Conservation (phyloP, 92 coral and sea anemone genomes). For the Siderastrea siderea region DNA sequence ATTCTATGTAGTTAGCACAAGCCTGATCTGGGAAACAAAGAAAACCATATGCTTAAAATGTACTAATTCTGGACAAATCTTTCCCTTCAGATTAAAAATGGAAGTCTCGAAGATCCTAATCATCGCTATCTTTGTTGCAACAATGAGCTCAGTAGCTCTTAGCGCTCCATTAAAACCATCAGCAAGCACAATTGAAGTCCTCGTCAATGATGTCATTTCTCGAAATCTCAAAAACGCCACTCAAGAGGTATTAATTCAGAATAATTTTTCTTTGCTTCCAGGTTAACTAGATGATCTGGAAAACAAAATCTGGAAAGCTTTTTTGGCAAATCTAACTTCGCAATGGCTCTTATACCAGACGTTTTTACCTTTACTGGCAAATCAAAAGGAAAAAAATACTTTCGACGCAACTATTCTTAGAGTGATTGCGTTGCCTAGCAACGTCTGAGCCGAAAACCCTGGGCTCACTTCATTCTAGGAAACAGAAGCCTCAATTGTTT, state of each 20-base stretch:
- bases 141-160: background rate
- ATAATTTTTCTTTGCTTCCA: background rate
- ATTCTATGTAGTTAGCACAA: too few relatives aligned
- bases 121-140: constrained; percentile 1
- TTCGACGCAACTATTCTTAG: too few relatives aligned
- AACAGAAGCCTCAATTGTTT: too few relatives aligned
- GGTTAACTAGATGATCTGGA: background rate
- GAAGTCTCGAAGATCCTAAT: background rate
- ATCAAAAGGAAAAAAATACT: too few relatives aligned
- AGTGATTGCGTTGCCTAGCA: too few relatives aligned
- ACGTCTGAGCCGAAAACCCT: too few relatives aligned
- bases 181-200: background rate
- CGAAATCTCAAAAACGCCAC: constrained; percentile 29
- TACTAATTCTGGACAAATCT: background rate
- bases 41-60: too few relatives aligned
- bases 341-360: background rate
- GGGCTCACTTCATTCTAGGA: too few relatives aligned
- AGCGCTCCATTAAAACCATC: background rate
- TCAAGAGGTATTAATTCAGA: constrained; percentile 8
- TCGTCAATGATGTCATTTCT: background rate
- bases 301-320: background rate
- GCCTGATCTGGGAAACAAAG: too few relatives aligned
- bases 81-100: background rate
- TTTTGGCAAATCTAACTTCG: background rate
- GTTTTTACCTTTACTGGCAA: too few relatives aligned